Evolutionary conservation across 92 coral and sea anemone species (phyloP), one percentile per base, ranked within the genome.

Genomic region (Bergia puertoricense): DNA sequence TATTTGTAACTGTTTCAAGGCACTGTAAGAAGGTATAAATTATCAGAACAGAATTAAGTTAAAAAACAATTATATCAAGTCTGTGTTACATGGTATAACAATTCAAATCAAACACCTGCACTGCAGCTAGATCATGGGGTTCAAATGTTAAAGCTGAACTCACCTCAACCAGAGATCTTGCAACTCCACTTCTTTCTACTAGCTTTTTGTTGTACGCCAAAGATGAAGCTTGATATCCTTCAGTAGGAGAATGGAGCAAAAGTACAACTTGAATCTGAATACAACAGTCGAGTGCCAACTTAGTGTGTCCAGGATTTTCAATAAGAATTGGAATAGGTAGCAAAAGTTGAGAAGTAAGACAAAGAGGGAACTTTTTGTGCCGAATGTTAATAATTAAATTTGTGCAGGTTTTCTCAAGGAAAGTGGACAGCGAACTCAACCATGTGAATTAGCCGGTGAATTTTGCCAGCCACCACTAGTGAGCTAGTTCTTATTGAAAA

Each of bases 111-210:
- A 11, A 54, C 10, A 54, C 16, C 2, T 0, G 10, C 54, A 46
- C 0, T 6, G 8, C 5, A 38, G 54, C n/a, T n/a, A n/a, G n/a
- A 43, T 66, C 30, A 8, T 39, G 42, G 45, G 22, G 44, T 10
- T 23, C 37, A 42, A 43, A 44, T 4, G 9, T 8, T 8, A 62
- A 43, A 7, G 8, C 23, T 59, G 2, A 66, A 45, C 73, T 65
- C 74, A 96, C 99, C 96, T 95, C 96, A 69, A 95, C 94, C 84
- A 97, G 91, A 10, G 96, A 91, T 86, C 96, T 92, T 44, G 95
- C 95, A 59, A 93, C 93, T 46, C 98, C 96, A 93, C 99, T 97
- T 90, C 88, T 94, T 88, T 97, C 99, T 42, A 97, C 93, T 67
- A 95, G 83, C 39, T 86, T 81, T 83, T 81, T 94, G 86, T 92